Evolutionary conservation across 2,113 vertebrate genomes (phyloP).

Genomic region (Phrynocephalus versicolor): DNA sequence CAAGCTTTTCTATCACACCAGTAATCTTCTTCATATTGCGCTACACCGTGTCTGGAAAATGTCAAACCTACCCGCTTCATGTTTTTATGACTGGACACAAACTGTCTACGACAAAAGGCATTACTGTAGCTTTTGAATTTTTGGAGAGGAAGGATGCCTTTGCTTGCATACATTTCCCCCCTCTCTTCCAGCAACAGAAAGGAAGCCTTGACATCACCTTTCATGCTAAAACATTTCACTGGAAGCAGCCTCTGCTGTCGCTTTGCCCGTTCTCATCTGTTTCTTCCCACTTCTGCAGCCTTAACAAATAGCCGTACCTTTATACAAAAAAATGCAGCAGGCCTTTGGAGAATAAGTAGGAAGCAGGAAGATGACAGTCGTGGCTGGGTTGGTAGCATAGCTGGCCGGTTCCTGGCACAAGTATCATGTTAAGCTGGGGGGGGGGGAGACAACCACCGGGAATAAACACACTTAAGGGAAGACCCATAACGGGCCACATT

Average conservation of each 20-base stretch:
- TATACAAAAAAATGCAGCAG: neutral
- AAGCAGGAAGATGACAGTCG: neutral
- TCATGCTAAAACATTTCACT: neutral
- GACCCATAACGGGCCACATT: neutral
- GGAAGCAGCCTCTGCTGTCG: neutral
- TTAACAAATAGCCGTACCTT: neutral
- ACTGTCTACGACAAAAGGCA: neutral
- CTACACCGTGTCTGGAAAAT: slow-evolving; percentile 24
- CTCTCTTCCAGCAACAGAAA: neutral
- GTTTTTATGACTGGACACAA: neutral
- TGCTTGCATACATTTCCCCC: neutral
- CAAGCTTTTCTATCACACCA: no score
- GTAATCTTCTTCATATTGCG: slow-evolving; percentile 8
- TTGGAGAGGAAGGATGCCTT: neutral
- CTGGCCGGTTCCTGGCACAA: neutral
- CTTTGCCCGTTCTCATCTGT: neutral
- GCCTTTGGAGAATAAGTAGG: neutral
- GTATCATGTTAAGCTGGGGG: neutral
- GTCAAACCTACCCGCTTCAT: slow-evolving; percentile 1
- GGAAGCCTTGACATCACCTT: neutral
- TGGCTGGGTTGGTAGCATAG: neutral
- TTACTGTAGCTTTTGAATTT: slow-evolving; percentile 11
- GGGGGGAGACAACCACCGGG: no score
- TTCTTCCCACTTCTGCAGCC: no score
- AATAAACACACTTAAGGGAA: neutral